Evolutionary conservation across 1,140 invertebrate genomes (phyloP), one percentile per base, ranked within the genome.

Genomic region (Cephus cinctus): DNA sequence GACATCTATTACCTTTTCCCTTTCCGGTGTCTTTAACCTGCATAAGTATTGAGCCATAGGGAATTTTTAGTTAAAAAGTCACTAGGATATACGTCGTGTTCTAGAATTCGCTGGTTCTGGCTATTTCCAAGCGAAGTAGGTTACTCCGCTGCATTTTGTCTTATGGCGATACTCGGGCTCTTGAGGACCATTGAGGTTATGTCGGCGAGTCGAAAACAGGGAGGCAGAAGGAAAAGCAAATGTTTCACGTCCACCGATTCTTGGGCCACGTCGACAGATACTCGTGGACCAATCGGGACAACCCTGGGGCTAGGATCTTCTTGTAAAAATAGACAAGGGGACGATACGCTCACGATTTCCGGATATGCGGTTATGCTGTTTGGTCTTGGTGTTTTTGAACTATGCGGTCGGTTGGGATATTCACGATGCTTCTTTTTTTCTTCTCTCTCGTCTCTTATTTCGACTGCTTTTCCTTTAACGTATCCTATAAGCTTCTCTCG

Each of bases 261-360:
- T 16, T n/a, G 19, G 34, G 8, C 14, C 14, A 36, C 34, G 34
- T 36, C 34, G 14, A 36, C 34, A 18, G 34, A 36, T 36, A 8
- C 39, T 27, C 25, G 25, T 27, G 25, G n/a, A 27, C n/a, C 39
- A 20, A 14, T 36, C 34, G 34, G 14, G 34, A 18, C 34, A 18
- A 41, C 12, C 39, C 35, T n/a, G 16, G 15, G 18, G 16, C 18
- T 40, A 27, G 6, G 34, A 46, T 36, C 11, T 44, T 43, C 62
- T 56, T 65, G 54, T 59, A 59, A 60, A 64, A 67, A 67, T 61
- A 67, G 9, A 58, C 44, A 38, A 36, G 41, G 22, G 42, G 52
- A 43, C 20, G 38, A 53, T 47, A 42, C 32, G 23, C 38, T 12
- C 22, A 39, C 52, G 49, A 60, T 61, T 60, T 63, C 56, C 61